These are phyloP conservation scores for Pheucticus melanocephalus DNA, from an alignment of 2,113 vertebrate species.

Conservation along the genomic window DNA sequence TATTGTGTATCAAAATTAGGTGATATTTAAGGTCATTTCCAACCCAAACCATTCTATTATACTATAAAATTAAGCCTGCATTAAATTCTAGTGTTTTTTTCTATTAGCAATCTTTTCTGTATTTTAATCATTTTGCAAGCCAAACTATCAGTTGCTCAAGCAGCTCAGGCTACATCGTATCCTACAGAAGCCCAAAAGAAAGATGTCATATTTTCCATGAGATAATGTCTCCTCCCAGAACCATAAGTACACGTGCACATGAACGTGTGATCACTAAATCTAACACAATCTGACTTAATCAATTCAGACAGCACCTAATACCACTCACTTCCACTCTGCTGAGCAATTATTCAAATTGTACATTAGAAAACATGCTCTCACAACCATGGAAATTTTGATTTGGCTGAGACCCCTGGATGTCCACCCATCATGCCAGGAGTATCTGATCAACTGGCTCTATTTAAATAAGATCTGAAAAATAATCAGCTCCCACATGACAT, in stretches of 20 bases:
- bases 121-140: not conserved
- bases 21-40: not conserved
- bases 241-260: not conserved
- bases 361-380: not conserved
- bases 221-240: not conserved
- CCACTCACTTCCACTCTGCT: not conserved
- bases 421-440: not conserved
- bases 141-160: not conserved
- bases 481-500: not conserved
- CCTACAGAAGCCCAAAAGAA: not conserved
- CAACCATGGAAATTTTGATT: not conserved
- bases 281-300: not conserved
- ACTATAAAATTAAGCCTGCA: not conserved
- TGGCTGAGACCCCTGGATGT: not conserved
- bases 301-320: not conserved
- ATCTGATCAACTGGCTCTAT: not conserved
- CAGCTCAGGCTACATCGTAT: not conserved
- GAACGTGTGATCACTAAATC: not conserved
- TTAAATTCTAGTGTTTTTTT: not conserved
- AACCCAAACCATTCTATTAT: not conserved
- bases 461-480: not conserved
- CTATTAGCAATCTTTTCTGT: not conserved
- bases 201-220: not conserved
- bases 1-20: not conserved
- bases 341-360: not conserved